A percentile compares a stretch with the other conserved stretches of the same genome.
phyloP scores from a whole-genome alignment of 2,113 vertebrate species.

The Bettongia penicillata region DNA sequence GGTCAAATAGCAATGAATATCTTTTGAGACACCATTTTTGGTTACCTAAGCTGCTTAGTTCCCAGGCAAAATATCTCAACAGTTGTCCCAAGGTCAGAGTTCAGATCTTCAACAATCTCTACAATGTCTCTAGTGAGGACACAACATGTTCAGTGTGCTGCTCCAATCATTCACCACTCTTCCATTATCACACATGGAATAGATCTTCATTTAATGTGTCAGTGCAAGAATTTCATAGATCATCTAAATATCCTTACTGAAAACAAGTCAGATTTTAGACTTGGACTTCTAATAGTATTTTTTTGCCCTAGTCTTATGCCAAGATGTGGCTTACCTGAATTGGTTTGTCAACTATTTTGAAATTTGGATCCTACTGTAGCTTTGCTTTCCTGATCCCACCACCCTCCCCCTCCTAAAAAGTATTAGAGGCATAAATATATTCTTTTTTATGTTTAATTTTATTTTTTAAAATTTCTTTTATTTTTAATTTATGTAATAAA shows the following conservation, averaged over 20 bases:
- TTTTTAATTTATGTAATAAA: not conserved
- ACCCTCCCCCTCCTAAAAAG: not conserved
- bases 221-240: not conserved
- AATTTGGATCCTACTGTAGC: not conserved
- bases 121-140: slow-evolving; percentile 1
- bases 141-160: slow-evolving; percentile 22
- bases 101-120: slow-evolving; percentile 12
- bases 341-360: not conserved
- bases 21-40: slow-evolving; percentile 44
- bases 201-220: not conserved
- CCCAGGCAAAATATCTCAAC: not conserved
- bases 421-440: not conserved
- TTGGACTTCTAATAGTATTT: not conserved
- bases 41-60: slow-evolving; percentile 34
- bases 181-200: not conserved
- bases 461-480: too few species aligned
- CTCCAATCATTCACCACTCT: not conserved
- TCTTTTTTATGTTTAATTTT: not conserved
- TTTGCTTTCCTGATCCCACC: not conserved
- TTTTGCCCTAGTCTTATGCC: not conserved
- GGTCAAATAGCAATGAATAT: slow-evolving; percentile 33
- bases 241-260: not conserved
- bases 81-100: not conserved
- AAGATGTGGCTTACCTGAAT: not conserved
- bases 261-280: not conserved